Evolutionary conservation across 2,113 vertebrate genomes (phyloP), one percentile per base, ranked within the genome.

Genomic region (Lepus americanus): DNA sequence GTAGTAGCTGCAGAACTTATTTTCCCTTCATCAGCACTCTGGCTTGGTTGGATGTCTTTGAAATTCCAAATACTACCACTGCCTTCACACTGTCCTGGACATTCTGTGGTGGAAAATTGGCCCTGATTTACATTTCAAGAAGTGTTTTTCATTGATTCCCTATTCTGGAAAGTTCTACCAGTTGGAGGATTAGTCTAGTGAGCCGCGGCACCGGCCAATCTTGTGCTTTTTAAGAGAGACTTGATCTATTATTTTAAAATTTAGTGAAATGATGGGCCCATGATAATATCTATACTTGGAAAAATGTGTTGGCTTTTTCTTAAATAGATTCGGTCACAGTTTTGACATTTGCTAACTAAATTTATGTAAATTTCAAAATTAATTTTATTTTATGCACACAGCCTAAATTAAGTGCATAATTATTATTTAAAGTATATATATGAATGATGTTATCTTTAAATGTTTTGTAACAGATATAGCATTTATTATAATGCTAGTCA

Each of bases 251-350:
- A 86, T 44, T 29, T 89, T 72, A 51, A 25, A 67, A 66, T 87
- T 82, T 63, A 89, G 81, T 85, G 10, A 92, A 94, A 96, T 55
- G 53, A 63, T 55, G 5, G 14, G 2, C 14, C 19, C 1, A 69
- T 67, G 59, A 31, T 88, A 79, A 79, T 36, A 36, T 63, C 1
- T 76, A 9, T 51, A 44, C 44, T 2, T 89, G 19, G 36, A 25
- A 90, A 29, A 29, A 51, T 19, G 19, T 67, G 1, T 77, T 67
- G 81, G 11, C 49, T 87, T 85, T 80, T 77, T 72, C 16, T 70
- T 90, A 90, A 53, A 13, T 92, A 33, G 11, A 1, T 78, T 92
- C 36, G 31, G 44, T 97, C 92, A 82, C 51, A n/a, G 0, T 67
- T 88, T 89, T 79, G 2, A 44, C 3, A 33, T 20, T 70, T 6